A percentile compares a stretch with the other conserved stretches of the same genome.
phyloP scores from a whole-genome alignment of 2,113 vertebrate genomes.

The Gymnorhina tibicen region DNA sequence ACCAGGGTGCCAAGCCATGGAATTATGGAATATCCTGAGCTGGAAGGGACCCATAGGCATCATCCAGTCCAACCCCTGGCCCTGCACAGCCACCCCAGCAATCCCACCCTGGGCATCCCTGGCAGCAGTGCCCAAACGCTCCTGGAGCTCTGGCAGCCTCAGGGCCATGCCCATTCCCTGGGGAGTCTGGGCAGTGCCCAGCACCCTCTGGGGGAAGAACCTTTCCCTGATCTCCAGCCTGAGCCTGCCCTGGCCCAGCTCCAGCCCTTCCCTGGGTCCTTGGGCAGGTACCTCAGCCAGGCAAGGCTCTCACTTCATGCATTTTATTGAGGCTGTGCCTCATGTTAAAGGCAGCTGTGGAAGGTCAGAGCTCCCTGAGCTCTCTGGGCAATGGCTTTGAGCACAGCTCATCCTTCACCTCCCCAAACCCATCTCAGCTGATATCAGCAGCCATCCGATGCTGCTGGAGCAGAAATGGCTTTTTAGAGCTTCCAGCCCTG shows the following conservation, averaged over 20 bases:
- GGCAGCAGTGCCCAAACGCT: accelerated
- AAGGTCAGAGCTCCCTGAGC: background rate
- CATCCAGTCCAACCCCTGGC: background rate
- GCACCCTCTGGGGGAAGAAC: background rate
- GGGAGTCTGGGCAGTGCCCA: background rate
- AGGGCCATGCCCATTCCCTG: background rate
- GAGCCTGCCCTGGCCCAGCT: accelerated
- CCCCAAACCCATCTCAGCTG: background rate
- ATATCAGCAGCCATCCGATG: background rate
- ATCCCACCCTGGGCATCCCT: background rate
- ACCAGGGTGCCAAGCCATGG: background rate
- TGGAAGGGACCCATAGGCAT: background rate
- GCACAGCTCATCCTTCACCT: background rate
- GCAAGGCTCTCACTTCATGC: background rate
- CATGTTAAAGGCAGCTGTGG: background rate
- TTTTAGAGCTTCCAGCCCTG: background rate
- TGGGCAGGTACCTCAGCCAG: accelerated
- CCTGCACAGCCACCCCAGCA: background rate
- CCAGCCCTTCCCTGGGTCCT: background rate
- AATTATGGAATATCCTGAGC: background rate
- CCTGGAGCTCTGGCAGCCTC: background rate
- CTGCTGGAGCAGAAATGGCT: background rate
- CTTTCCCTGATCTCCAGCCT: accelerated
- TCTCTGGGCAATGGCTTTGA: background rate
- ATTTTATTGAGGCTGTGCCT: background rate